Percentiles rank a stretch among this genome's conserved stretches.
Evolutionary conservation across 1,140 invertebrate genomes (phyloP).

Genomic region (Leptinotarsa undecemlineata): DNA sequence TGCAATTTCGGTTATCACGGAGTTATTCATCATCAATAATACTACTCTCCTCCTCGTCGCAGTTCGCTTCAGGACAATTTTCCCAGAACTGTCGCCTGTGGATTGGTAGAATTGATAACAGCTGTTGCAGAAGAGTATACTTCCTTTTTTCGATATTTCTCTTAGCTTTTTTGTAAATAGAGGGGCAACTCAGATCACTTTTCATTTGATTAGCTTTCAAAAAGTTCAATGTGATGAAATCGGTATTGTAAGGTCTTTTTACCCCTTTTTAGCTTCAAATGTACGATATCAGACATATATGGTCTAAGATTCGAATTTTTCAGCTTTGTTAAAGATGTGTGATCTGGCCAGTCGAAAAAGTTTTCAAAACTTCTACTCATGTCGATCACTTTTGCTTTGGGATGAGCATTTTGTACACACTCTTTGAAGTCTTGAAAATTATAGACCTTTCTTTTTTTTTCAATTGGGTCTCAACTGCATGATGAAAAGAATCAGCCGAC

Average conservation of each 20-base stretch:
- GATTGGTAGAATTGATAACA: slow-evolving; percentile 20
- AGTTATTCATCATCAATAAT: slow-evolving; percentile 17
- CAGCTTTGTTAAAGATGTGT: slow-evolving; percentile 16
- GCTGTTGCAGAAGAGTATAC: slow-evolving; percentile 15
- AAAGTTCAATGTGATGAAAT: slow-evolving; percentile 21
- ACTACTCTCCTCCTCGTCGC: slow-evolving; percentile 14
- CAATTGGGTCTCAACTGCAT: slow-evolving; percentile 17
- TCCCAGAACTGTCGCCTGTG: slow-evolving; percentile 17
- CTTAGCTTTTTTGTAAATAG: background rate
- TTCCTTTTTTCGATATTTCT: slow-evolving; percentile 5
- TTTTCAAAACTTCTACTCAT: slow-evolving; percentile 19
- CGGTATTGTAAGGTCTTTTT: background rate
- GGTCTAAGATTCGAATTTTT: slow-evolving; percentile 16
- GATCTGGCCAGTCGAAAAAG: slow-evolving; percentile 15
- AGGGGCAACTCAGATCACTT: slow-evolving; percentile 13
- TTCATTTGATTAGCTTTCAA: slow-evolving; percentile 21
- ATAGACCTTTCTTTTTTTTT: slow-evolving; percentile 25
- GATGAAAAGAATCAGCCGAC: slow-evolving; percentile 22
- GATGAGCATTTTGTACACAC: slow-evolving; percentile 18
- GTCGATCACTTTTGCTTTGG: slow-evolving; percentile 17
- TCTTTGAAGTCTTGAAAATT: slow-evolving; percentile 23
- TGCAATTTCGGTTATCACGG: slow-evolving; percentile 11
- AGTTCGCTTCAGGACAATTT: slow-evolving; percentile 14
- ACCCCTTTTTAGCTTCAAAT: slow-evolving; percentile 17
- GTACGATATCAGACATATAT: slow-evolving; percentile 19